Conservation (phyloP, 2,888 invertebrate genomes). For the Caenorhabditis zanzibari region DNA sequence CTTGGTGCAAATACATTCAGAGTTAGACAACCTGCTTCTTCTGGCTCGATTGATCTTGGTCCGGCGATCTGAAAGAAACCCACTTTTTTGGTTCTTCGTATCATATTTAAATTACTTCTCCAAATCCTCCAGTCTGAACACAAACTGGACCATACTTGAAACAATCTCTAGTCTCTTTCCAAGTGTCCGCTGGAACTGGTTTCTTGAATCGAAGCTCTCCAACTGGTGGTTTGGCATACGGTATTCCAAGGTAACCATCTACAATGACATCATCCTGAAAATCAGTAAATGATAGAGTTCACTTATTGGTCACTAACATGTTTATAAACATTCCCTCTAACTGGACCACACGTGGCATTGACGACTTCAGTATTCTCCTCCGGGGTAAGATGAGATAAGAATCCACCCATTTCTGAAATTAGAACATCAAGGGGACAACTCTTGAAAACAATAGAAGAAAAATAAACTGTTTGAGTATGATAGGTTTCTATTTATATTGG, state of each 20-base stretch:
- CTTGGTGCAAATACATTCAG: slow-evolving; percentile 70
- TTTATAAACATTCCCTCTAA: slow-evolving; percentile 51
- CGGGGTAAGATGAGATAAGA: slow-evolving; percentile 33
- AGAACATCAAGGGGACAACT: no score
- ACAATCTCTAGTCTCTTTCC: slow-evolving; percentile 64
- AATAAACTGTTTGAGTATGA: not conserved
- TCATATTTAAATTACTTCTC: slow-evolving; percentile 16
- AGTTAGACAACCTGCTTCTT: slow-evolving; percentile 63
- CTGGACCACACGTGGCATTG: slow-evolving; percentile 52
- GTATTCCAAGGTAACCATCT: slow-evolving; percentile 40
- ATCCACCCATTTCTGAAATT: slow-evolving; percentile 34
- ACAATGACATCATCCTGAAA: slow-evolving; percentile 31
- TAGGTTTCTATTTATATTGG: slow-evolving; percentile 13
- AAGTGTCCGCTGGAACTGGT: slow-evolving; percentile 58
- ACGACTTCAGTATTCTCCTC: slow-evolving; percentile 33
- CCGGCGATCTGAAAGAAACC: slow-evolving; percentile 28
- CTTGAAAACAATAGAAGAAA: not conserved
- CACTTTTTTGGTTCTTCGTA: not conserved
- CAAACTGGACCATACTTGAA: slow-evolving; percentile 68
- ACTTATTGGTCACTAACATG: slow-evolving; percentile 20
- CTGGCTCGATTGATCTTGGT: slow-evolving; percentile 1
- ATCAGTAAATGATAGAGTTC: not conserved
- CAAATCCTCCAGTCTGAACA: slow-evolving; percentile 46
- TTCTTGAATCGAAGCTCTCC: slow-evolving; percentile 60
- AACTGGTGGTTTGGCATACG: slow-evolving; percentile 45